phyloP scores from a whole-genome alignment of 2,113 vertebrate genomes.

The Engystomops pustulosus region DNA sequence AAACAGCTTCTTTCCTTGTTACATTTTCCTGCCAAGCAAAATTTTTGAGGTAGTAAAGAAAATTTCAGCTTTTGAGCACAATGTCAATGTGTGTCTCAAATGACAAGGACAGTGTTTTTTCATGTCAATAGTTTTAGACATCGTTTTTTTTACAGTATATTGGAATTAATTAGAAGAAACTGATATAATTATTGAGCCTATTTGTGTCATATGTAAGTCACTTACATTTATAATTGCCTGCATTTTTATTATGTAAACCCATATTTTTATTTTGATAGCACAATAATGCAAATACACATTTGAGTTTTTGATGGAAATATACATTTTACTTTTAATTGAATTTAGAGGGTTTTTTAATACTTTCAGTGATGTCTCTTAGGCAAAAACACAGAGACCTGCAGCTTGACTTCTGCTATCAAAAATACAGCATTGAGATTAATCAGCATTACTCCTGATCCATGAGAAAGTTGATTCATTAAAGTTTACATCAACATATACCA shows the following conservation, averaged over 20 bases:
- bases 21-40: slow-evolving; percentile 19
- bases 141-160: not conserved
- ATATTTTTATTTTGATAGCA: not conserved
- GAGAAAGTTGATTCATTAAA: no score
- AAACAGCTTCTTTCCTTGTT: slow-evolving; percentile 19
- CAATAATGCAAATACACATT: not conserved
- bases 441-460: no score
- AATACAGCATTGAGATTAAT: no score
- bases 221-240: not conserved
- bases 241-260: no score
- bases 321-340: no score
- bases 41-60: slow-evolving; percentile 11
- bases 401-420: no score
- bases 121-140: not conserved
- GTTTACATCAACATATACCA: no score
- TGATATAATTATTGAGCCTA: not conserved
- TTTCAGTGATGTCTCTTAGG: no score
- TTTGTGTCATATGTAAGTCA: not conserved
- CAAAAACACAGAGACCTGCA: no score
- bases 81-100: not conserved
- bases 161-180: not conserved
- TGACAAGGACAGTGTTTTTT: slow-evolving; percentile 2
- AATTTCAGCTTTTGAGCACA: slow-evolving; percentile 12
- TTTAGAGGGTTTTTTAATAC: no score
- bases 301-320: not conserved